Percentiles rank a stretch among this genome's conserved stretches.
Conservation (phyloP, 1,140 invertebrate species). For the Potamilus streckersoni region DNA sequence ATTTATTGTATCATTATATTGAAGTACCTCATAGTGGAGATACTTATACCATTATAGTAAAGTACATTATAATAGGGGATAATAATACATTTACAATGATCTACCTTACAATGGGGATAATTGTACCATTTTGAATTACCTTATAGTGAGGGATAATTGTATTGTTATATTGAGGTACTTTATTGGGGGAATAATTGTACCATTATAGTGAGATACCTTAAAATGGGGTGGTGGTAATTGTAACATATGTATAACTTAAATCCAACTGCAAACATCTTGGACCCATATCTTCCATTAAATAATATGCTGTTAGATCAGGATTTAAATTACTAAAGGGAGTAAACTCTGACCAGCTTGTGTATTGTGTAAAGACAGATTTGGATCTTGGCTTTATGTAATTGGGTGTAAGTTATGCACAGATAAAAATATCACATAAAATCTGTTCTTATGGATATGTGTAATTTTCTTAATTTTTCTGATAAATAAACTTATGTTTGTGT, state of each 20-base stretch:
- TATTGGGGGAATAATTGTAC: neutral
- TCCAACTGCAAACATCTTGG: neutral
- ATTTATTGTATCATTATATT: no score
- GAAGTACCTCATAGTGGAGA: no score
- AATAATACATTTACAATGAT: neutral
- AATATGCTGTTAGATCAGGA: no score
- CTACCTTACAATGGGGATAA: no score
- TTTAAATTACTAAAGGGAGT: neutral
- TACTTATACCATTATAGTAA: neutral
- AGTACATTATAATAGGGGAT: neutral
- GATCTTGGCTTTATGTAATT: no score
- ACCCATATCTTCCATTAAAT: neutral
- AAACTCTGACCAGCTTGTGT: neutral
- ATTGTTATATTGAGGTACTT: neutral
- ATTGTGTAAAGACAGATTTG: no score
- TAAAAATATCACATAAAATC: neutral
- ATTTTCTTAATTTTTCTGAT: neutral
- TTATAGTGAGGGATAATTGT: no score
- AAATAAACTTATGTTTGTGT: slow-evolving; percentile 10
- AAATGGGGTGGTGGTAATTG: no score
- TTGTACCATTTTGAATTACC: no score
- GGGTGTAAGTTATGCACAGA: neutral
- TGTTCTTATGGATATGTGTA: neutral
- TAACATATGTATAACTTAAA: neutral
- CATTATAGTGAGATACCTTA: neutral